A percentile compares a stretch with the other conserved stretches of the same genome.
These are phyloP conservation scores for Pungitius pungitius DNA, from an alignment of 2,113 vertebrate genomes.

Conservation along the genomic window DNA sequence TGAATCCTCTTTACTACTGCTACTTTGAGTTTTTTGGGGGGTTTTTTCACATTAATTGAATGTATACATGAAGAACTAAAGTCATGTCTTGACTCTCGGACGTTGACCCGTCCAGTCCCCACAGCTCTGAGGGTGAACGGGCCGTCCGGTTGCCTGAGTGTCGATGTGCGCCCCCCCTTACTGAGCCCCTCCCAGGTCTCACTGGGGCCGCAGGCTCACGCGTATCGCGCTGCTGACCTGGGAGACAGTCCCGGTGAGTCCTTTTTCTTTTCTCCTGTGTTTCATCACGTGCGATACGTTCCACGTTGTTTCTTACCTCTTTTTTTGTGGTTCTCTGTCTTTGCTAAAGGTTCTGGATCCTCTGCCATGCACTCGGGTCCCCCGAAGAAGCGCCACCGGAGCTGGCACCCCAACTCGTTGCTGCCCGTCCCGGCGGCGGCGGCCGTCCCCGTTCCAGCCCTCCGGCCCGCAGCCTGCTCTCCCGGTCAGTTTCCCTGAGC, in stretches of 20 bases:
- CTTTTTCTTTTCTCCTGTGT: too few species aligned
- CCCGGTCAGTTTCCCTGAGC: slow-evolving; percentile 66
- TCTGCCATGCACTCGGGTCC: slow-evolving; percentile 91
- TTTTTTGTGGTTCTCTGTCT: slow-evolving; percentile 1
- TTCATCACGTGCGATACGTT: neutral
- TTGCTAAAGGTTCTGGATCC: slow-evolving; percentile 57
- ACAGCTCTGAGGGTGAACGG: slow-evolving; percentile 83
- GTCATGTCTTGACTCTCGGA: too few species aligned
- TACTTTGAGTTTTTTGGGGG: too few species aligned
- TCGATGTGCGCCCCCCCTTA: slow-evolving; percentile 79
- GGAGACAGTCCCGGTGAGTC: slow-evolving; percentile 82
- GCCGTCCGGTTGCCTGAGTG: slow-evolving; percentile 81
- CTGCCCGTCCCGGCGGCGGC: slow-evolving; percentile 82
- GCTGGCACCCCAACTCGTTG: slow-evolving; percentile 91
- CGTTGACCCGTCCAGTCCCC: slow-evolving; percentile 82
- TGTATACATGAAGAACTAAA: too few species aligned
- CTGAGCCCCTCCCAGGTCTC: slow-evolving; percentile 83
- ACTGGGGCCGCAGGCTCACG: slow-evolving; percentile 81
- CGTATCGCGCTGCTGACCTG: slow-evolving; percentile 84
- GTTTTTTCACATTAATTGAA: too few species aligned
- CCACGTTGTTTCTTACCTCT: neutral
- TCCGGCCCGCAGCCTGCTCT: slow-evolving; percentile 85
- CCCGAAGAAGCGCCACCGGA: slow-evolving; percentile 96
- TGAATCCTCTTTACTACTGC: neutral
- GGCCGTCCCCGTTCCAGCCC: slow-evolving; percentile 85